Evolutionary conservation across 2,888 invertebrate species (phyloP).

Genomic region (Teleiodes luculella): DNA sequence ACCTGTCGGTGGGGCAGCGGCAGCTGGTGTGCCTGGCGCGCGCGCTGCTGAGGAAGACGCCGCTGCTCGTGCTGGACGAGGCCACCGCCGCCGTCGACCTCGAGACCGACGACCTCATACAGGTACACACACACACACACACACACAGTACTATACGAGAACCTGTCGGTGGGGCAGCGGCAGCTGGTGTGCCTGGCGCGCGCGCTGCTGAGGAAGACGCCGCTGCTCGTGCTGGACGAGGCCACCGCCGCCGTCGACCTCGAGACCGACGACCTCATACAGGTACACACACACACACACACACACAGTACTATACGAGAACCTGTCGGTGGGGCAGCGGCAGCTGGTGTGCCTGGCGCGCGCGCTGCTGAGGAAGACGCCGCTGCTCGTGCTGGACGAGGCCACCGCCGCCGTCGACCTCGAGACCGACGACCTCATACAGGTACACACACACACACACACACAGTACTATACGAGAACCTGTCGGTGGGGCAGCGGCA

Average conservation of each 20-base stretch:
- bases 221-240: slow-evolving; percentile 90
- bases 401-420: slow-evolving; percentile 95
- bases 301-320: no score
- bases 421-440: slow-evolving; percentile 93
- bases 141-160: no score
- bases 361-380: slow-evolving; percentile 90
- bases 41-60: slow-evolving; percentile 90
- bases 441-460: slow-evolving; percentile 76
- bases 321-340: slow-evolving; percentile 93
- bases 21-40: slow-evolving; percentile 92
- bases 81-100: slow-evolving; percentile 95
- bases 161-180: slow-evolving; percentile 93
- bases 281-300: slow-evolving; percentile 63
- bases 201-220: slow-evolving; percentile 90
- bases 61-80: slow-evolving; percentile 90
- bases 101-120: slow-evolving; percentile 93
- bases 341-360: slow-evolving; percentile 92
- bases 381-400: slow-evolving; percentile 90
- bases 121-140: slow-evolving; percentile 68
- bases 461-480: no score
- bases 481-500: no score
- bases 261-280: slow-evolving; percentile 93
- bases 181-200: slow-evolving; percentile 92
- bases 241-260: slow-evolving; percentile 95
- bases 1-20: slow-evolving; percentile 93